Conservation (phyloP, 1,140 invertebrate genomes). For the Dolichoris vasculosae region DNA sequence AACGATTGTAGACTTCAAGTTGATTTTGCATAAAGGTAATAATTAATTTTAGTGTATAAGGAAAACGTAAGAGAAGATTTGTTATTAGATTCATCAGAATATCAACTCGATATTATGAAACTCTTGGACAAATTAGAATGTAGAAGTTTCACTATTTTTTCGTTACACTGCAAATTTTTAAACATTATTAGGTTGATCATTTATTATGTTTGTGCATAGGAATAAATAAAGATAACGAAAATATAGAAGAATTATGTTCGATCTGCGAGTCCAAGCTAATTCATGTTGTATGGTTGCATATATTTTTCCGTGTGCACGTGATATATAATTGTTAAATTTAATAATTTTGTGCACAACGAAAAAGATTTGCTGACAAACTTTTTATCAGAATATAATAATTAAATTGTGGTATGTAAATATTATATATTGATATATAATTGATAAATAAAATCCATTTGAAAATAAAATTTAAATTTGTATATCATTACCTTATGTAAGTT, state of each 20-base stretch:
- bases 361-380: constrained; percentile 34
- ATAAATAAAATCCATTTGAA: constrained; percentile 41
- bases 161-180: not conserved
- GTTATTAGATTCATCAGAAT: constrained; percentile 29
- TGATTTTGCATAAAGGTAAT: constrained; percentile 42
- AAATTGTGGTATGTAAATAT: constrained; percentile 48
- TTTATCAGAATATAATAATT: constrained; percentile 43
- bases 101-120: constrained; percentile 34
- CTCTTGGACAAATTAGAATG: constrained; percentile 3
- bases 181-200: not conserved
- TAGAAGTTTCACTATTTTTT: constrained; percentile 20
- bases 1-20: constrained; percentile 28
- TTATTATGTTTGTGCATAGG: not conserved
- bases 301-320: constrained; percentile 43
- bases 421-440: constrained; percentile 41
- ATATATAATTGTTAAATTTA: constrained; percentile 47
- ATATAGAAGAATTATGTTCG: constrained; percentile 22
- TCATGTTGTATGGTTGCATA: constrained; percentile 41
- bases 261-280: constrained; percentile 26
- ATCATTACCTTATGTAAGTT: not conserved
- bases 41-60: constrained; percentile 27
- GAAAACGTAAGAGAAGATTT: constrained; percentile 17
- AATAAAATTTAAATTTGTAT: constrained; percentile 4
- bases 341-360: constrained; percentile 45
- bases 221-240: not conserved